phyloP scores from a whole-genome alignment of 1,140 invertebrate genomes.

The Coboldia fuscipes region DNA sequence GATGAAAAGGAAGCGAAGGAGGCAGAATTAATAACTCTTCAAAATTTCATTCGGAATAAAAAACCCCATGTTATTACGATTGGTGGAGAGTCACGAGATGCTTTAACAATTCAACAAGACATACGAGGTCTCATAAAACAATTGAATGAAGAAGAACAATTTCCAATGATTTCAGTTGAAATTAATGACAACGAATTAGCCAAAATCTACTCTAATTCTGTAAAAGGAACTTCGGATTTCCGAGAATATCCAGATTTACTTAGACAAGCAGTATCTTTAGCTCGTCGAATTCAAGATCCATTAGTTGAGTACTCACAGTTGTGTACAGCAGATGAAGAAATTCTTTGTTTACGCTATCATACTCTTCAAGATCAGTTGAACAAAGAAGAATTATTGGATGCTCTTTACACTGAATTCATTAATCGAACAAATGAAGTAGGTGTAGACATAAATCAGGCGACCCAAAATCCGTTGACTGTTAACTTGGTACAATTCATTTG shows the following conservation, averaged over 20 bases:
- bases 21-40: constrained; percentile 57
- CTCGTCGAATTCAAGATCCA: constrained; percentile 83
- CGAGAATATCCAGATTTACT: constrained; percentile 75
- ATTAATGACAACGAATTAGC: constrained; percentile 84
- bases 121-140: constrained; percentile 52
- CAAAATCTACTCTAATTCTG: constrained; percentile 77
- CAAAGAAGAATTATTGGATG: constrained; percentile 70
- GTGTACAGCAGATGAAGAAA: constrained; percentile 88
- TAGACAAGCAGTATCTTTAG: constrained; percentile 80
- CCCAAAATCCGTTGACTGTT: constrained; percentile 67
- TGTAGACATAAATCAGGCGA: constrained; percentile 89
- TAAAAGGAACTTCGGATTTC: constrained; percentile 73
- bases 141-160: constrained; percentile 67
- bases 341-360: constrained; percentile 83
- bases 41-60: constrained; percentile 70
- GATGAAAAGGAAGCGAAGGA: constrained; percentile 50
- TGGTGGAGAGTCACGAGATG: constrained; percentile 76
- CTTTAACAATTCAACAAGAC: constrained; percentile 68
- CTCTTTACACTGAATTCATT: constrained; percentile 79
- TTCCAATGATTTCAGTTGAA: constrained; percentile 72
- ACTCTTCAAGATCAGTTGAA: constrained; percentile 66
- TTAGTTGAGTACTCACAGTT: constrained; percentile 89
- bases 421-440: constrained; percentile 92
- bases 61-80: constrained; percentile 88
- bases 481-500: constrained; percentile 95